phyloP scores from a whole-genome alignment of 2,113 vertebrate species.

The Poeciliopsis occidentalis region DNA sequence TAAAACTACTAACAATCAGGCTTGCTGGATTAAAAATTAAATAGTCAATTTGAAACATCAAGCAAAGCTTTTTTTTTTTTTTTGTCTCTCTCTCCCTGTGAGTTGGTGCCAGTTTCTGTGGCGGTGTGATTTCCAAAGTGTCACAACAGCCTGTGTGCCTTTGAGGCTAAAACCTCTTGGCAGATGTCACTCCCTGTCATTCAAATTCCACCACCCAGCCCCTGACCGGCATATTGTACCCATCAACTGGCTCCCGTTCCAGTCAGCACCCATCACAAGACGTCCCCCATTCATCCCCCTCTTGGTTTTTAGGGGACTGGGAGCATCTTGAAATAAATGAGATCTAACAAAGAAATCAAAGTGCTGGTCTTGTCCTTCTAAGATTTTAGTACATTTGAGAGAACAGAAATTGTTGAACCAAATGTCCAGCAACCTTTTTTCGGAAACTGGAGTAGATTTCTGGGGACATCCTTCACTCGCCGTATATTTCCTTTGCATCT shows the following conservation, averaged over 20 bases:
- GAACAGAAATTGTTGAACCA: background rate
- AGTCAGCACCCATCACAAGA: background rate
- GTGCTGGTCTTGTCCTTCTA: too few relatives aligned
- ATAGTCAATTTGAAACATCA: slow-evolving; percentile 27
- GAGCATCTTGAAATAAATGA: background rate
- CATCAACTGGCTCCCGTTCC: slow-evolving; percentile 11
- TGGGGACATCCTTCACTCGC: background rate
- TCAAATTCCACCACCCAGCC: slow-evolving; percentile 47
- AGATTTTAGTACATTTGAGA: too few relatives aligned
- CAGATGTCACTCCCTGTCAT: slow-evolving; percentile 67
- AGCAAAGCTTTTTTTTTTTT: too few relatives aligned
- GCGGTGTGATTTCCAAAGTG: slow-evolving; percentile 4
- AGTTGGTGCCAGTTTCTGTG: slow-evolving; percentile 8
- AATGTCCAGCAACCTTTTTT: background rate
- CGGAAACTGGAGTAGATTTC: background rate
- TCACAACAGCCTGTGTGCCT: slow-evolving; percentile 57
- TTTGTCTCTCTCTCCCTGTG: background rate
- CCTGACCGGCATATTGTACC: slow-evolving; percentile 63
- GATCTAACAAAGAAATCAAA: background rate
- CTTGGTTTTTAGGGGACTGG: slow-evolving; percentile 29
- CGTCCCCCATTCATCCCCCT: background rate
- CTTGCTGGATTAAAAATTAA: slow-evolving; percentile 37
- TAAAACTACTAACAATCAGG: slow-evolving; percentile 16
- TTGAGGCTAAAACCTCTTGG: slow-evolving; percentile 58
- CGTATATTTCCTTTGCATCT: too few relatives aligned